Base-by-base conservation (phyloP, 1,140 invertebrate genomes). In the Drosophila baimaii region DNA sequence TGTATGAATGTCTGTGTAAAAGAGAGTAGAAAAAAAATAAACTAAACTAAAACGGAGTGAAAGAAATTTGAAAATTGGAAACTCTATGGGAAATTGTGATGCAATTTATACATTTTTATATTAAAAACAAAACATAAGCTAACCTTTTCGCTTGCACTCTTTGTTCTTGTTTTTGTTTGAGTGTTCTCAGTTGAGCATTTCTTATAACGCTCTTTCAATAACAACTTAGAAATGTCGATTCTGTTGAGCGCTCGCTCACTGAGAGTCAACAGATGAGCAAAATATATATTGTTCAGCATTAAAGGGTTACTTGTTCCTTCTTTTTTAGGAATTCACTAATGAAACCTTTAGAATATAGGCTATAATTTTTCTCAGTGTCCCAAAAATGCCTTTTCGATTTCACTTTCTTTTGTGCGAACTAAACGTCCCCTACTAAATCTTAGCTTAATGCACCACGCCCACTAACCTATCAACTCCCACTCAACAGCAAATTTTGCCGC, bases 391-490 rank as follows among this genome's bases (percentile, higher is more conserved):
- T 19, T 25, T 43, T 52, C 19, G 9, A 65, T 55, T 76, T 69
- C 35, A 68, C 56, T 73, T 62, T 74, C 47, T 23, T 63, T 33
- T 29, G 63, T 55, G 33, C 31, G 3, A 61, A n/a, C 35, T n/a
- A 10, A 5, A 51, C 43, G 39, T 55, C 41, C 13, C 12, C 49
- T 49, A 49, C 43, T 61, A 76, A 55, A 61, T 77, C 63, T 69
- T 54, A 15, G 29, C 35, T 31, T 29, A 77, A 54, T 77, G 63
- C 64, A 69, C 63, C 74, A 77, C 74, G 56, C 74, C 74, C 73
- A 39, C 25, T 41, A 29, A 41, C 52, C 47, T n/a, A 44, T 57
- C 46, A 74, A 68, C 66, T 68, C 23, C 64, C 12, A 35, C 44
- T 35, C 29, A n/a, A 35, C 39, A 65, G 25, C 41, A 35, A 35